Conservation (phyloP, 2,888 invertebrate species). For the Acanthacorydalis orientalis region DNA sequence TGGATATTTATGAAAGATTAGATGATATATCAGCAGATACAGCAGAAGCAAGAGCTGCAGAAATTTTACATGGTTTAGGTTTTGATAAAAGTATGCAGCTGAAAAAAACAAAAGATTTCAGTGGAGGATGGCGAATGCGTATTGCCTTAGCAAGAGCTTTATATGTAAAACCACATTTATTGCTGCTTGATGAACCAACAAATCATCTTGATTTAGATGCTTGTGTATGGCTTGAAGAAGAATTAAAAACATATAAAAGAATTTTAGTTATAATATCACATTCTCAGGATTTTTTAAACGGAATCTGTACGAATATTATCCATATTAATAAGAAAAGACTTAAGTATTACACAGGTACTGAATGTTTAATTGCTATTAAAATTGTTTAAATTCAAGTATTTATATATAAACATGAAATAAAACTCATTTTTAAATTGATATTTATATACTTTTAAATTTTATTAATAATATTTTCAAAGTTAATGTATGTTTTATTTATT, state of each 20-base stretch:
- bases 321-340: constrained; percentile 87
- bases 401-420: too few relatives aligned
- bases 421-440: neutral
- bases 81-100: constrained; percentile 75
- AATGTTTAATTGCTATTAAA: constrained; percentile 9
- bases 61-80: constrained; percentile 91
- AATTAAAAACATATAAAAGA: constrained; percentile 88
- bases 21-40: constrained; percentile 94
- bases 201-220: constrained; percentile 98
- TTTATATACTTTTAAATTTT: too few relatives aligned
- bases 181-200: constrained; percentile 95
- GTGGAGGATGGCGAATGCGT: constrained; percentile 97
- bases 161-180: constrained; percentile 92
- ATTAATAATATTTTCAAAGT: too few relatives aligned
- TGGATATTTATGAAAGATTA: constrained; percentile 94
- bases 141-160: constrained; percentile 92
- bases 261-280: constrained; percentile 96
- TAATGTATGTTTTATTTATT: too few relatives aligned
- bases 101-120: constrained; percentile 74
- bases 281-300: constrained; percentile 94
- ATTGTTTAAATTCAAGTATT: neutral
- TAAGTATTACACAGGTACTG: constrained; percentile 76
- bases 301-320: constrained; percentile 91
- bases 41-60: constrained; percentile 86
- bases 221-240: constrained; percentile 98